Percentiles rank a stretch among this genome's conserved stretches.
These are phyloP conservation scores for Melitaea athalia DNA, from an alignment of 2,888 invertebrate species.

Conservation along the genomic window DNA sequence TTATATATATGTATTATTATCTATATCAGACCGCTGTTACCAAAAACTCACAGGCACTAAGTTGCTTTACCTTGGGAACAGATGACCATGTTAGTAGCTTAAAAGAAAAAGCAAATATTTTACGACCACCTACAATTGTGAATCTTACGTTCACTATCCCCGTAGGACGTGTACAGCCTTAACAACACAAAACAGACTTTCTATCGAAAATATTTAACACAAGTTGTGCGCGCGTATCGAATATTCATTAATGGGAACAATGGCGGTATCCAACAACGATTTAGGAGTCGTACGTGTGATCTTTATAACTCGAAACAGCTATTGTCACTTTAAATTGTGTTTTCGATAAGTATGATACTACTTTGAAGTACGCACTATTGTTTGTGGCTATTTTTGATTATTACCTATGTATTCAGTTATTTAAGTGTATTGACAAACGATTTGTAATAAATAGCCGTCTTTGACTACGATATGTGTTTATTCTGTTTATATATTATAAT, in stretches of 20 bases:
- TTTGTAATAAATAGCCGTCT: too few relatives aligned
- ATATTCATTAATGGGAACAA: slow-evolving; percentile 68
- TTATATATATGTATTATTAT: too few relatives aligned
- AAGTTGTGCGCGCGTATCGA: slow-evolving; percentile 60
- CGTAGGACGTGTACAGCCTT: slow-evolving; percentile 35
- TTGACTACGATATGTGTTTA: too few relatives aligned
- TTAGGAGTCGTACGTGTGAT: slow-evolving; percentile 57
- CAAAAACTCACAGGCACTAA: too few relatives aligned
- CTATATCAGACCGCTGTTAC: too few relatives aligned
- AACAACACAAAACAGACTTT: slow-evolving; percentile 65
- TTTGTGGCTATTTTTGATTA: neutral
- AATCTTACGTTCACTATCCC: slow-evolving; percentile 31
- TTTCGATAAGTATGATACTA: slow-evolving; percentile 8
- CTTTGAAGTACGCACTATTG: neutral
- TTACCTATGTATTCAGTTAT: neutral
- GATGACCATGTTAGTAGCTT: too few relatives aligned
- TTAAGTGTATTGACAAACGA: too few relatives aligned
- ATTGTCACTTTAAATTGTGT: slow-evolving; percentile 21
- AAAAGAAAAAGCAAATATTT: neutral
- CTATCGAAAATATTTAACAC: slow-evolving; percentile 74
- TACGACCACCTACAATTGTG: slow-evolving; percentile 37
- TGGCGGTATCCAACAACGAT: slow-evolving; percentile 56
- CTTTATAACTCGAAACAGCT: slow-evolving; percentile 30
- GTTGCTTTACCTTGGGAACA: too few relatives aligned
- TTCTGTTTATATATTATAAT: too few relatives aligned